Evolutionary conservation across 2,888 invertebrate genomes (phyloP), one percentile per base, ranked within the genome.

Genomic region (Geotrupes spiniger): DNA sequence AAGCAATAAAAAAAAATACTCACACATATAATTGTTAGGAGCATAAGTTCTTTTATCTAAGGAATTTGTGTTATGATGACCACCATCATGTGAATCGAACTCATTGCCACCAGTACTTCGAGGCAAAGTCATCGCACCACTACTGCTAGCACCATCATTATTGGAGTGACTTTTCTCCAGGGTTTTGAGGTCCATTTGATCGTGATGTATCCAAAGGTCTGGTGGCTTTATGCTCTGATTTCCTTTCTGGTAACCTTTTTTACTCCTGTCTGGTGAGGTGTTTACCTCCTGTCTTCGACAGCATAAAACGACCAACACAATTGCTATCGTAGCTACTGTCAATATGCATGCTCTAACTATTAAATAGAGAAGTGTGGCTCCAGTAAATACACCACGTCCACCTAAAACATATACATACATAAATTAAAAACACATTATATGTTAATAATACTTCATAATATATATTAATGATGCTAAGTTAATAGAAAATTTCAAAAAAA

Each of bases 161-260:
- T 81, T 73, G 10, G 68, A 68, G 26, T 79, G 74, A 14, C 79
- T 81, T 71, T 91, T 91, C 68, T 91, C 91, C 64, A 92, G 78
- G 60, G 87, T 89, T 70, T 95, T 95, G 58, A 97, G 77, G 72
- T 97, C 97, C 89, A 95, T 92, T 76, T 94, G 93, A 75, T 96
- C 94, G 71, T 95, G 96, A 73, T 95, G 95, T 63, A 97, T 96
- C 96, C 97, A 97, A 49, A 97, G 79, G 78, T 97, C 97, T 0
- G 96, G 96, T 0, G 96, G 96, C 66, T 93, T 93, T 15, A 88
- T 82, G 64, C 87, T 88, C 46, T 85, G 88, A 39, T 49, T 45
- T 37, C 68, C 65, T 49, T 70, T 70, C 42, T 69, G 70, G 50
- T 74, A 83, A 76, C 82, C 82, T 68, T 84, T 85, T 65, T 85